Percentiles rank a stretch among this genome's conserved stretches.
These are phyloP conservation scores for Nemapogon koenigi DNA, from an alignment of 2,888 invertebrate species.

Conservation along the genomic window DNA sequence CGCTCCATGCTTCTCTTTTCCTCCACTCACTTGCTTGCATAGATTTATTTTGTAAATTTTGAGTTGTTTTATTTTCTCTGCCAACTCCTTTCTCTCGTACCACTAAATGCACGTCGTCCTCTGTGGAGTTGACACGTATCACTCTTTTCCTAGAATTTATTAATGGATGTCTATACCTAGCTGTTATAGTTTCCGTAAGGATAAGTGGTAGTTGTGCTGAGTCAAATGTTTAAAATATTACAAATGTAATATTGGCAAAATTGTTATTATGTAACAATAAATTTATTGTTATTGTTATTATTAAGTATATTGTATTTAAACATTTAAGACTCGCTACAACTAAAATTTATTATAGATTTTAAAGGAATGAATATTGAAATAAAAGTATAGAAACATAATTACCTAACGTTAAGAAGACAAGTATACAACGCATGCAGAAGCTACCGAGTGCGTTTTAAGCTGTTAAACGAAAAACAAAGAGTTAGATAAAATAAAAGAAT, in stretches of 20 bases:
- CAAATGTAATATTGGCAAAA: constrained; percentile 11
- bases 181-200: constrained; percentile 22
- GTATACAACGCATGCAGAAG: constrained; percentile 30
- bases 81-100: constrained; percentile 73
- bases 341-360: too few species aligned
- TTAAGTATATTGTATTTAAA: constrained; percentile 7
- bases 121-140: constrained; percentile 76
- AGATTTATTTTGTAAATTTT: constrained; percentile 75
- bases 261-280: constrained; percentile 10
- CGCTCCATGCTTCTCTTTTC: constrained; percentile 86
- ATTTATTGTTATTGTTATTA: not conserved
- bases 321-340: too few species aligned
- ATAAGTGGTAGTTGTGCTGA: not conserved
- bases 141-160: constrained; percentile 75
- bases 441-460: constrained; percentile 50
- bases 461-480: too few species aligned
- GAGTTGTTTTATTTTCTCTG: constrained; percentile 78
- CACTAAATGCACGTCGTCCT: constrained; percentile 78
- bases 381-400: constrained; percentile 24
- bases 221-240: constrained; percentile 9
- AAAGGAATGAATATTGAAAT: too few species aligned
- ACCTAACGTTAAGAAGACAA: constrained; percentile 37
- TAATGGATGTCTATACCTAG: constrained; percentile 62
- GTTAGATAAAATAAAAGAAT: too few species aligned
- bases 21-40: constrained; percentile 81